A percentile compares a stretch with the other conserved stretches of the same genome.
Evolutionary conservation across 2,113 vertebrate species (phyloP).

Genomic region (Osmerus mordax): DNA sequence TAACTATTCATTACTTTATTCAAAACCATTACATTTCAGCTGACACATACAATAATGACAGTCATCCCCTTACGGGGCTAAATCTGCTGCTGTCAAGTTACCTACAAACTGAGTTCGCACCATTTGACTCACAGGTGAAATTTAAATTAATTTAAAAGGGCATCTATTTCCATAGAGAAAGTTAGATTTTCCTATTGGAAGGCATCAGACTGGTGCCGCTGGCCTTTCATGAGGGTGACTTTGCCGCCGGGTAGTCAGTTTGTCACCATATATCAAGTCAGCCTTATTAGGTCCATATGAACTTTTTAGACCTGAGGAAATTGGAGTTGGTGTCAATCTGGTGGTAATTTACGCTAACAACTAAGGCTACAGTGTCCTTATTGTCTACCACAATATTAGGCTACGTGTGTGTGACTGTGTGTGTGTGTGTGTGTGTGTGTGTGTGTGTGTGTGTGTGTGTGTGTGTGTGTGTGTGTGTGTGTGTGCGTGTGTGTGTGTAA

Average conservation of each 20-base stretch:
- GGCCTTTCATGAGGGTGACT: no score
- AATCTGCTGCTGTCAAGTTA: neutral
- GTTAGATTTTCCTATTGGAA: neutral
- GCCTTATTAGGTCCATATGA: no score
- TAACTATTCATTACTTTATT: no score
- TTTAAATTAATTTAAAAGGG: constrained; percentile 33
- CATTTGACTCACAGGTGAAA: constrained; percentile 42
- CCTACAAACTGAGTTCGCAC: constrained; percentile 10
- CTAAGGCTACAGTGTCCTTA: neutral
- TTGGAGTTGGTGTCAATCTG: no score
- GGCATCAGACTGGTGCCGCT: neutral
- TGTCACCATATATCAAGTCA: no score
- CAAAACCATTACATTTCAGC: neutral
- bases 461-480: no score
- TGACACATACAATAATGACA: neutral
- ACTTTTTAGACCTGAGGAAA: no score
- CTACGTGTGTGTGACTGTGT: no score
- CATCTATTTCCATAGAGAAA: constrained; percentile 14
- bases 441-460: neutral
- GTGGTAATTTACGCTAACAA: no score
- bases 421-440: no score
- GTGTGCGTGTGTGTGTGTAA: neutral
- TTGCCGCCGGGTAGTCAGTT: no score
- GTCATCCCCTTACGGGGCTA: neutral
- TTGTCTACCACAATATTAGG: neutral